phyloP scores from a whole-genome alignment of 1,140 invertebrate species.

The Drosophila neocordata region DNA sequence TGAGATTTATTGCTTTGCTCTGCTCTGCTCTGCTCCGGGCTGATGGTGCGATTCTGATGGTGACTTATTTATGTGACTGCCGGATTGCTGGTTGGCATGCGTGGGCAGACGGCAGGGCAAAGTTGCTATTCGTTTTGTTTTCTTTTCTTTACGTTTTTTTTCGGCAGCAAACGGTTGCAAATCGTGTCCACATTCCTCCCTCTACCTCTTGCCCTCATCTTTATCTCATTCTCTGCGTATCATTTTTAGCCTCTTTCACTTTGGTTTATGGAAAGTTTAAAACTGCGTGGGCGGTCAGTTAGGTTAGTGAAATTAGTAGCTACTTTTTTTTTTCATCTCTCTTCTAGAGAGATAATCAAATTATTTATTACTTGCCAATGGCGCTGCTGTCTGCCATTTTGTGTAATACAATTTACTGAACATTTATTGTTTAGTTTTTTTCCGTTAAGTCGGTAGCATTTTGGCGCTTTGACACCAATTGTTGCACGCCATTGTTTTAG shows the following conservation, averaged over 20 bases:
- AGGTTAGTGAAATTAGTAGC: conserved; percentile 45
- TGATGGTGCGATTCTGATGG: conserved; percentile 65
- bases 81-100: conserved; percentile 40
- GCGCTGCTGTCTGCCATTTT: conserved; percentile 1
- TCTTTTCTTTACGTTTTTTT: conserved; percentile 54
- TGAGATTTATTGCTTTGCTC: conserved; percentile 65
- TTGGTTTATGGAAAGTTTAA: conserved; percentile 2
- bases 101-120: conserved; percentile 47
- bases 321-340: not conserved
- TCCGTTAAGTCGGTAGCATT: conserved; percentile 63
- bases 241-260: conserved; percentile 14
- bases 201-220: not conserved
- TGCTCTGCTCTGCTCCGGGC: conserved; percentile 37
- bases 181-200: conserved; percentile 8
- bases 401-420: conserved; percentile 4
- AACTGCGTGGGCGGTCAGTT: conserved; percentile 9
- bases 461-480: conserved; percentile 79
- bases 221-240: not conserved
- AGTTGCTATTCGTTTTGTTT: conserved; percentile 32
- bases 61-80: conserved; percentile 72
- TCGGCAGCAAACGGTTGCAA: conserved; percentile 77
- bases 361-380: conserved; percentile 53
- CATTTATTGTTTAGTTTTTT: conserved; percentile 13
- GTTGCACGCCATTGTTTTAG: conserved; percentile 58
- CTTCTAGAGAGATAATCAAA: no score